A percentile compares a stretch with the other conserved stretches of the same genome.
These are phyloP conservation scores for Coptotermes formosanus DNA, from an alignment of 1,140 invertebrate species.

Conservation along the genomic window DNA sequence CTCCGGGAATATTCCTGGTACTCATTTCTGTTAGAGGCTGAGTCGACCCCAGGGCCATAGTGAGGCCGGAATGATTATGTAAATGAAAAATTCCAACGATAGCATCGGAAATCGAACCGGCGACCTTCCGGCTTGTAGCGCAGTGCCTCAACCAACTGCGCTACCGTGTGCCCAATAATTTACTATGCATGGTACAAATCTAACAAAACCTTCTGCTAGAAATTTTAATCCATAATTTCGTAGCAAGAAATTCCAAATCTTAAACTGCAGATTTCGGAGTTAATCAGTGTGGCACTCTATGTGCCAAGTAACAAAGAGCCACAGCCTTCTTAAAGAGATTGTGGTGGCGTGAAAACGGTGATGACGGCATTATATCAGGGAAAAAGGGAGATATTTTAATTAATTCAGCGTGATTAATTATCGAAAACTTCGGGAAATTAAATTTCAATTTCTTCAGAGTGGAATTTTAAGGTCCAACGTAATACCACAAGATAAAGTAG, in stretches of 20 bases:
- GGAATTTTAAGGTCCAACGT: background rate
- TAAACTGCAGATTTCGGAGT: background rate
- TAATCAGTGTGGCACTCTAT: background rate
- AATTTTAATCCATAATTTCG: background rate
- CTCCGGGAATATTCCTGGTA: too few species aligned
- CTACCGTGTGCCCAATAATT: too few species aligned
- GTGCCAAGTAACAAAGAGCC: background rate
- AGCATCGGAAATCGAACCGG: too few species aligned
- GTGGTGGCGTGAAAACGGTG: background rate
- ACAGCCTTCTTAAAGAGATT: background rate
- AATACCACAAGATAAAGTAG: background rate
- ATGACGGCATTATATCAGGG: background rate
- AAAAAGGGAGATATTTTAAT: background rate
- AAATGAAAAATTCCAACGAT: too few species aligned
- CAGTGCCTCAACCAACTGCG: too few species aligned
- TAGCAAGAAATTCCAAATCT: background rate
- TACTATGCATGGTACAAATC: too few species aligned
- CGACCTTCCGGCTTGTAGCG: too few species aligned
- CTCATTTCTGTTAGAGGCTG: too few species aligned
- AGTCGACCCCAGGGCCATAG: too few species aligned
- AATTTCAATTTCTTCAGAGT: background rate
- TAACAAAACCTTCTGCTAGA: background rate
- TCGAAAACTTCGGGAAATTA: background rate
- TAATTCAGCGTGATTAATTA: background rate
- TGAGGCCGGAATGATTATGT: too few species aligned